Evolutionary conservation across 2,113 vertebrate species (phyloP).

Genomic region (Morphnarchus princeps): DNA sequence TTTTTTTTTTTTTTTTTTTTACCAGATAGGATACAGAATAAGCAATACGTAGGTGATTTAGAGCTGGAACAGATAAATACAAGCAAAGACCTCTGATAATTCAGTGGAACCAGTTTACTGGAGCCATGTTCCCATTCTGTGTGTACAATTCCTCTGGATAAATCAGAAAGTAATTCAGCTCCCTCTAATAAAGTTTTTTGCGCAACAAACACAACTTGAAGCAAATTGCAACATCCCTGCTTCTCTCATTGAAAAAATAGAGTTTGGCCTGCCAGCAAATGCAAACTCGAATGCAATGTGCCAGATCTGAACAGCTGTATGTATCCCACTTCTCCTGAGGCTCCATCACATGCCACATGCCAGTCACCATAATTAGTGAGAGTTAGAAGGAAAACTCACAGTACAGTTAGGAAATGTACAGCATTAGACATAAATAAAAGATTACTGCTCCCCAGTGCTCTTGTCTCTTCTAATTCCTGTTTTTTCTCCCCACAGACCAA

Average conservation of each 20-base stretch:
- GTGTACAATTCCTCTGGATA: not conserved
- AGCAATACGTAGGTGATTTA: not conserved
- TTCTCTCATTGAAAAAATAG: not conserved
- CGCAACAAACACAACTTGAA: not conserved
- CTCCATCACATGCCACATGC: constrained; percentile 31
- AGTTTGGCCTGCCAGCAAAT: not conserved
- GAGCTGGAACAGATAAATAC: not conserved
- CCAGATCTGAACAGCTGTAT: constrained; percentile 29
- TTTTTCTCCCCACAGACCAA: constrained; percentile 31
- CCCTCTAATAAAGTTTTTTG: not conserved
- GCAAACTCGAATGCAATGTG: not conserved
- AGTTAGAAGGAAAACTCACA: not conserved
- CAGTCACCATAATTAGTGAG: constrained; percentile 41
- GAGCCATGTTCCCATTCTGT: not conserved
- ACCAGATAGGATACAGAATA: not conserved
- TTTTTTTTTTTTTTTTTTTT: not conserved
- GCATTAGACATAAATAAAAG: constrained; percentile 63
- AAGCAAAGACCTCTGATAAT: not conserved
- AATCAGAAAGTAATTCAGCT: not conserved
- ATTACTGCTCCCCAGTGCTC: constrained; percentile 40
- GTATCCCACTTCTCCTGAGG: constrained; percentile 27
- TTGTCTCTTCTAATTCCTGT: constrained; percentile 51
- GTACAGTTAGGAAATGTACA: constrained; percentile 26
- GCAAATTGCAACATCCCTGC: not conserved
- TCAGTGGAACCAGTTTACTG: not conserved